These are phyloP conservation scores for Macaria liturata DNA, from an alignment of 2,888 invertebrate species.

Conservation along the genomic window DNA sequence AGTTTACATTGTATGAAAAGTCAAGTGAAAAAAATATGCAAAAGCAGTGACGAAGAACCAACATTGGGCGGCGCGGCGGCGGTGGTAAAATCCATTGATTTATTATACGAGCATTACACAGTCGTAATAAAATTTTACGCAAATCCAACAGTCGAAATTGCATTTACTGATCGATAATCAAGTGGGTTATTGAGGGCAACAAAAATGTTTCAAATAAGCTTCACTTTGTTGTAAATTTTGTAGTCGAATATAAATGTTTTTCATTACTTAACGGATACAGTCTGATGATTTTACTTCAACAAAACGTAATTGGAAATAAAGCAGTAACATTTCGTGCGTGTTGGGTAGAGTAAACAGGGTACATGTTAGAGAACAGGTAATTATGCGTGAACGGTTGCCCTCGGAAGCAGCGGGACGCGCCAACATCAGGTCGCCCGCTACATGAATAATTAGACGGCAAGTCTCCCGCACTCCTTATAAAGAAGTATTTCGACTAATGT, in stretches of 20 bases:
- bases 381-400: constrained; percentile 25
- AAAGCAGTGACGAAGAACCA: constrained; percentile 36
- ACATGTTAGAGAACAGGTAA: constrained; percentile 7
- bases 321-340: background rate
- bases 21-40: constrained; percentile 32
- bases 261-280: too few species aligned
- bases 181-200: constrained; percentile 29
- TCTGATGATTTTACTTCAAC: too few species aligned
- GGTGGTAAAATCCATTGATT: constrained; percentile 42
- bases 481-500: constrained; percentile 74
- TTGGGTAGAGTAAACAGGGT: background rate
- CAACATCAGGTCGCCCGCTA: constrained; percentile 41
- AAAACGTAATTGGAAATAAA: background rate
- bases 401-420: constrained; percentile 10
- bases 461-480: constrained; percentile 66
- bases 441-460: constrained; percentile 68
- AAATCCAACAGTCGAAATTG: constrained; percentile 36
- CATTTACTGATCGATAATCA: constrained; percentile 39
- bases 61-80: constrained; percentile 33
- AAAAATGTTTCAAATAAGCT: constrained; percentile 4
- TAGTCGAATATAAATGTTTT: too few species aligned
- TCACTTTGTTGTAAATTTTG: background rate
- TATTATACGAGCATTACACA: constrained; percentile 40
- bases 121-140: constrained; percentile 42
- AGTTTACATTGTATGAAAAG: constrained; percentile 23